Evolutionary conservation across 2,113 vertebrate species (phyloP).

Genomic region (Lycaon pictus): DNA sequence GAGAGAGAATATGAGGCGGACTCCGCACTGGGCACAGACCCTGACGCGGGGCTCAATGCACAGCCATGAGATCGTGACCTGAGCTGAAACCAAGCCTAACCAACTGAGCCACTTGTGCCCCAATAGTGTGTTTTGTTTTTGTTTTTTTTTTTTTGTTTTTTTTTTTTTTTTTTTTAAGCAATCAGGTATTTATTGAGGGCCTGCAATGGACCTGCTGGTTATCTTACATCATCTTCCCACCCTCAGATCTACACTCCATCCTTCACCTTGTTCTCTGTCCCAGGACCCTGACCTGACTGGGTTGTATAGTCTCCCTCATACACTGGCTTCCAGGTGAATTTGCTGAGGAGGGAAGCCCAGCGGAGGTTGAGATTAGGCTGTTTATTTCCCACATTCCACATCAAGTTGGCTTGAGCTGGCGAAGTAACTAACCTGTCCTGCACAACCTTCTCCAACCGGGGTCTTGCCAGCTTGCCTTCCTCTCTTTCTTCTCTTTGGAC

Average conservation of each 20-base stretch:
- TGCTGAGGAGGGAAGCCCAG: not conserved
- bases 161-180: not conserved
- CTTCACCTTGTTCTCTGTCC: not conserved
- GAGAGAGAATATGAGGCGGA: no score
- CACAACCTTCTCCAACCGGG: not conserved
- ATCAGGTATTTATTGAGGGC: rapidly evolving
- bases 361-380: not conserved
- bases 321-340: not conserved
- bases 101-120: no score
- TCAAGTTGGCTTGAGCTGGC: not conserved
- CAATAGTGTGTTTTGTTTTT: no score
- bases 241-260: not conserved
- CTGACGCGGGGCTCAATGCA: no score
- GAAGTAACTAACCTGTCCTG: not conserved
- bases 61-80: no score
- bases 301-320: no score
- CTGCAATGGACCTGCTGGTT: no score
- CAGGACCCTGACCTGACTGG: not conserved
- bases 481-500: not conserved
- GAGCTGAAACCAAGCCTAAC: no score
- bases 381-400: not conserved
- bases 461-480: not conserved
- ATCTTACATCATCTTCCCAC: not conserved
- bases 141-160: no score
- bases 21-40: no score